Percentiles rank a stretch among this genome's conserved stretches.
Conservation (phyloP, 2,797 vertebrate genomes). For the Hephaestus fuliginosus region DNA sequence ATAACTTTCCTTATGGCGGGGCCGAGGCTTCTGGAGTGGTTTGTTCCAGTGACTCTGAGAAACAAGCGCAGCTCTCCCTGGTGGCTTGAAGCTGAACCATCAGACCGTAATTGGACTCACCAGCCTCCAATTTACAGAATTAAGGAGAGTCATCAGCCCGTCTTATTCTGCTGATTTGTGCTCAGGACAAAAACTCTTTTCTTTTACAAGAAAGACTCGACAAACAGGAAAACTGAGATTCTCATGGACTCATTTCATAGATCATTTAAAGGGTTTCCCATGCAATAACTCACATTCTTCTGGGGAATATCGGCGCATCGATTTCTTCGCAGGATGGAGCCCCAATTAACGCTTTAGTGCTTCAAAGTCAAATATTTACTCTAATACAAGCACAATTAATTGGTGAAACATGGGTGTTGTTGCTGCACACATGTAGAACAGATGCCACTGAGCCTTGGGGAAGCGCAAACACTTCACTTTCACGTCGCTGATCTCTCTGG, state of each 20-base stretch:
- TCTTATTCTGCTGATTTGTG: conserved; percentile 62
- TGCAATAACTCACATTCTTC: conserved; percentile 23
- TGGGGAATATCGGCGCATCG: neutral
- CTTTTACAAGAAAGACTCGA: conserved; percentile 5
- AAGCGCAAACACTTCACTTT: conserved; percentile 78
- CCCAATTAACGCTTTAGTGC: conserved; percentile 70
- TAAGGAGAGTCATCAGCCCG: conserved; percentile 55
- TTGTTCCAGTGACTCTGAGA: conserved; percentile 59
- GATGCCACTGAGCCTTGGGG: conserved; percentile 85
- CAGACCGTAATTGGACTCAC: conserved; percentile 74
- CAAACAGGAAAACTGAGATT: conserved; percentile 7
- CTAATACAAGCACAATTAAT: conserved; percentile 81
- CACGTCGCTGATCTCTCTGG: conserved; percentile 73
- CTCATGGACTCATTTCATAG: neutral
- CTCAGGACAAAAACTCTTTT: conserved; percentile 34
- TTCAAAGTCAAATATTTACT: conserved; percentile 82
- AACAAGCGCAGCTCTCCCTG: conserved; percentile 81
- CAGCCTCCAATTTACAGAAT: conserved; percentile 73
- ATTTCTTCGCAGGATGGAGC: conserved; percentile 46
- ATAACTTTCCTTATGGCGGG: conserved; percentile 33
- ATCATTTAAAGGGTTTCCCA: conserved; percentile 18
- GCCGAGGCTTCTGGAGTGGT: conserved; percentile 39
- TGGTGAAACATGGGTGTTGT: conserved; percentile 79
- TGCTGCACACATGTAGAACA: conserved; percentile 82
- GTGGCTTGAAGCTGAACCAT: conserved; percentile 75